phyloP scores from a whole-genome alignment of 2,888 invertebrate genomes.

The Erpobdella octoculata region DNA sequence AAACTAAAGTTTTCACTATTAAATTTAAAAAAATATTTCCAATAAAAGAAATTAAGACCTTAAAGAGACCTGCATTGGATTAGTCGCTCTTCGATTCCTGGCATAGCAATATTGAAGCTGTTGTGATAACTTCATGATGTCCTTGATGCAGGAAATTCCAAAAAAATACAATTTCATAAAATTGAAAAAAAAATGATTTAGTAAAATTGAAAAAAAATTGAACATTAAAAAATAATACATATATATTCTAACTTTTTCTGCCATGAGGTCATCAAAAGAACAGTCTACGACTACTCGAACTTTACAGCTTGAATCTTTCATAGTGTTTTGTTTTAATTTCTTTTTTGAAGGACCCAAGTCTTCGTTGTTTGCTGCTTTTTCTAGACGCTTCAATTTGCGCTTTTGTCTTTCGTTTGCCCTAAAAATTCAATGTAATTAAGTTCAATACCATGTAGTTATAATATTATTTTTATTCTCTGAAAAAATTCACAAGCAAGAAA shows the following conservation, averaged over 20 bases:
- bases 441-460: neutral
- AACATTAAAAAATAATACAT: neutral
- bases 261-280: constrained; percentile 84
- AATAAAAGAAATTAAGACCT: constrained; percentile 9
- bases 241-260: constrained; percentile 58
- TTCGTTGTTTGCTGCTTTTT: constrained; percentile 61
- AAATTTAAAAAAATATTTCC: neutral
- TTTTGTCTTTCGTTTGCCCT: constrained; percentile 26
- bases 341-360: constrained; percentile 64
- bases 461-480: too few relatives aligned
- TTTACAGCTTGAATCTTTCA: constrained; percentile 61
- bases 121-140: constrained; percentile 76
- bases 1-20: neutral
- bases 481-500: too few relatives aligned
- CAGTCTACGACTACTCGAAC: constrained; percentile 74
- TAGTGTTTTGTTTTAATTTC: constrained; percentile 64
- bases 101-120: constrained; percentile 85
- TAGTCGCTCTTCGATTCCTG: constrained; percentile 70
- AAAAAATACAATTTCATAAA: neutral
- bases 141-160: constrained; percentile 57
- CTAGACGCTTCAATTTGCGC: constrained; percentile 62
- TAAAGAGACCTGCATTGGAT: constrained; percentile 60
- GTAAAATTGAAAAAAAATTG: neutral
- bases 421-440: neutral
- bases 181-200: neutral